Evolutionary conservation across 2,113 vertebrate species (phyloP).

Genomic region (Lagopus muta): DNA sequence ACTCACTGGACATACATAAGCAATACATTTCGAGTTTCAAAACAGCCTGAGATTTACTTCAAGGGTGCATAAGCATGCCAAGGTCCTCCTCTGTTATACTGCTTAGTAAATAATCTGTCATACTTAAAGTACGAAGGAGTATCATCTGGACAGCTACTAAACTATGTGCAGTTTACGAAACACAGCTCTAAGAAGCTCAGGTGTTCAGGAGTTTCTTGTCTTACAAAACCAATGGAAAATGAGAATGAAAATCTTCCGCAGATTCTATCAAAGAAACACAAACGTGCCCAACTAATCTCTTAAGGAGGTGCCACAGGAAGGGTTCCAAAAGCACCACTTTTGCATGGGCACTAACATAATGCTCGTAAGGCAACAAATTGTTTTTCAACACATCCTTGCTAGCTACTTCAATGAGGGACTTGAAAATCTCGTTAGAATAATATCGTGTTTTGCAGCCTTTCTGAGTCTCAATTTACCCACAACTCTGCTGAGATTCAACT

Average conservation of each 20-base stretch:
- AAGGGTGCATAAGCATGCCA: not conserved
- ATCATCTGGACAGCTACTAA: slow-evolving; percentile 27
- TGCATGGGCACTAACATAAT: not conserved
- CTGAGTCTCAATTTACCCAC: not conserved
- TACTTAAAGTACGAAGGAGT: not conserved
- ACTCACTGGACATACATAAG: slow-evolving; percentile 31
- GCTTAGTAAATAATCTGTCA: slow-evolving; percentile 14
- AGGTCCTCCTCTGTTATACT: slow-evolving; percentile 7
- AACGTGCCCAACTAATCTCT: not conserved
- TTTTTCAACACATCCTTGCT: not conserved
- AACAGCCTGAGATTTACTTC: slow-evolving; percentile 11
- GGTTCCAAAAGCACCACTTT: not conserved
- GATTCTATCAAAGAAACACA: not conserved
- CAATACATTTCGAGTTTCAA: not conserved
- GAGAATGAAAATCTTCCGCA: not conserved
- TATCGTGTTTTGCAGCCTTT: slow-evolving; percentile 28
- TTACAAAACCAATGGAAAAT: not conserved
- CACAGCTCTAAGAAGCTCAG: not conserved
- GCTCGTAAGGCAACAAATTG: not conserved
- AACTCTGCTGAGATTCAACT: slow-evolving; percentile 16
- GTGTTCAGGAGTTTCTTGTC: not conserved
- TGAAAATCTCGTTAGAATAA: slow-evolving; percentile 24
- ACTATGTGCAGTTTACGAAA: not conserved
- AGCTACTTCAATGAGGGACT: not conserved
- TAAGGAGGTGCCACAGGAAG: not conserved